Percentiles rank a stretch among this genome's conserved stretches.
phyloP scores from a whole-genome alignment of 2,797 vertebrate species.

The Cryptoblepharus egeriae region DNA sequence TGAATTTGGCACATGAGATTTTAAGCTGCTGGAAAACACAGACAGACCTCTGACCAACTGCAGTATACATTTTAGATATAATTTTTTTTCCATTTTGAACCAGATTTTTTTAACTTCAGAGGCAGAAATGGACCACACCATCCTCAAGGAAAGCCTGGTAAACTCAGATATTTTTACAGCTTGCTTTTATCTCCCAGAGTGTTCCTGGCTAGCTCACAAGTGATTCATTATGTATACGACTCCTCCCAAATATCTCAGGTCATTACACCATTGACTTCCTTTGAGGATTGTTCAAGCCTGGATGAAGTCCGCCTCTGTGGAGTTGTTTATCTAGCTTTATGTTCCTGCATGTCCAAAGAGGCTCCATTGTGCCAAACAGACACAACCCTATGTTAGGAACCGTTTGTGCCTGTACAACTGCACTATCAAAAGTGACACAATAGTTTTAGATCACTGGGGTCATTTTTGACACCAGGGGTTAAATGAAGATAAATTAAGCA shows the following conservation, averaged over 20 bases:
- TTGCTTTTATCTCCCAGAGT: slow-evolving; percentile 42
- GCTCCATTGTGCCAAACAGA: neutral
- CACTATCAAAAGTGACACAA: neutral
- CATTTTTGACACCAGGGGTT: neutral
- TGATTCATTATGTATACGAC: slow-evolving; percentile 8
- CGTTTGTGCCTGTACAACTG: neutral
- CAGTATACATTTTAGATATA: slow-evolving; percentile 20
- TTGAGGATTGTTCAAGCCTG: slow-evolving; percentile 27
- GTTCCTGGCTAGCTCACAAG: neutral
- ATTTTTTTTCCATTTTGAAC: slow-evolving; percentile 41
- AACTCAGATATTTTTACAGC: slow-evolving; percentile 39
- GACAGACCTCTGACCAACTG: slow-evolving; percentile 19
- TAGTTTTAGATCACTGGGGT: neutral
- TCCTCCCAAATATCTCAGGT: slow-evolving; percentile 18
- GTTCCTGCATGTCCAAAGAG: slow-evolving; percentile 1
- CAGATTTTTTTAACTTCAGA: slow-evolving; percentile 53
- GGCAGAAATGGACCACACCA: slow-evolving; percentile 49
- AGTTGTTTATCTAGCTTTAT: slow-evolving; percentile 7
- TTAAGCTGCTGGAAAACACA: slow-evolving; percentile 21
- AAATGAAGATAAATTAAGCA: neutral
- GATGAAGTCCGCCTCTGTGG: neutral
- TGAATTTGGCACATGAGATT: slow-evolving; percentile 37
- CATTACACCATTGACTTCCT: slow-evolving; percentile 22
- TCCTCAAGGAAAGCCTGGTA: slow-evolving; percentile 38
- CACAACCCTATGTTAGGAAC: neutral